These are phyloP conservation scores for Platalea minor DNA, from an alignment of 2,797 vertebrate genomes.

Conservation along the genomic window DNA sequence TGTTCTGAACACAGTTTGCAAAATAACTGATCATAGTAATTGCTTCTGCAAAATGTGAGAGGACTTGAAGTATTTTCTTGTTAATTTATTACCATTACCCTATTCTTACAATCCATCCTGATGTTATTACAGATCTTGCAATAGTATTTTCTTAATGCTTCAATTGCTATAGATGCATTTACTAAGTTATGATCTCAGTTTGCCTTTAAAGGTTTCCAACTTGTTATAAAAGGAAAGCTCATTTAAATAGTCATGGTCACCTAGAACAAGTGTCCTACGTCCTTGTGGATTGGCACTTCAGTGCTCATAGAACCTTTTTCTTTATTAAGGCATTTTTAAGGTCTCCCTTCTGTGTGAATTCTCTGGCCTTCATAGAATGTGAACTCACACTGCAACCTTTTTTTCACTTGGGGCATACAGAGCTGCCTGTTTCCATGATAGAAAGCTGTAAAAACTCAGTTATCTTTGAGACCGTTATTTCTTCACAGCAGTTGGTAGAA, in stretches of 20 bases:
- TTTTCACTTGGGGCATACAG: not conserved
- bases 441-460: not conserved
- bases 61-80: not conserved
- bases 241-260: not conserved
- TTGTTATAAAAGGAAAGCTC: not conserved
- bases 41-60: not conserved
- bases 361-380: not conserved
- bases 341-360: not conserved
- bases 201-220: not conserved
- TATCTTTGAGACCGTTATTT: not conserved
- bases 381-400: not conserved
- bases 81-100: not conserved
- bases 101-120: not conserved
- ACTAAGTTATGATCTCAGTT: not conserved
- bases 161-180: not conserved
- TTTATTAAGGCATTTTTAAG: not conserved
- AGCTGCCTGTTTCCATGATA: not conserved
- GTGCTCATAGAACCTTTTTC: not conserved
- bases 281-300: not conserved
- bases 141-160: not conserved
- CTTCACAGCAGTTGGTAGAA: not conserved
- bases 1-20: not conserved
- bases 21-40: not conserved
- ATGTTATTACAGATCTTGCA: not conserved
- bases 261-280: not conserved